Evolutionary conservation across 1,140 invertebrate species (phyloP), one percentile per base, ranked within the genome.

Genomic region (Drosophila willistoni): DNA sequence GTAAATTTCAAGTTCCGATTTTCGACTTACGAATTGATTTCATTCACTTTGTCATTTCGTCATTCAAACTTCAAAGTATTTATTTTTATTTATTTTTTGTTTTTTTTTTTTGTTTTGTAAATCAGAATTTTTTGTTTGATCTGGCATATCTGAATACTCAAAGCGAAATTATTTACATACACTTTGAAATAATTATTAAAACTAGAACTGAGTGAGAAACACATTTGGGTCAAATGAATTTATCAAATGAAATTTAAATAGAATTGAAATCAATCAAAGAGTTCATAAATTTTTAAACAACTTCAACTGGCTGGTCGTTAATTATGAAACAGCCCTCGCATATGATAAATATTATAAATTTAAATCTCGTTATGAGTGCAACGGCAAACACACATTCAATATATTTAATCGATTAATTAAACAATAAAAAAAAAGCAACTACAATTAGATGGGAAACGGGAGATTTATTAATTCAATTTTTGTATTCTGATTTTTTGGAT

Each of bases 391-490:
- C 17, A 51, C 19, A 51, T 72, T 83, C 68, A 73, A 78, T 42
- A 83, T 83, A 75, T 84, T 86, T 73, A 39, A 68, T 72, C 57
- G 66, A 81, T 86, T 85, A 85, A 85, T 85, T 85, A 82, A 70
- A 86, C 2, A 51, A 51, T 12, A 22, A 51, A 51, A 51, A 47
- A 47, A 12, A 51, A 22, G 3, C 22, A 4, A 74, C 55, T 85
- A 19, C 54, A 41, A 39, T n/a, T 66, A 54, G 12, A 39, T 42
- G 34, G 19, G 19, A 54, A 9, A 39, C 36, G 34, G 19, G 19
- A 51, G 44, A 51, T 51, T 51, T 51, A 51, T 51, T 51, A 51
- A 51, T 51, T 51, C 17, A 51, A 12, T 22, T 51, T 47, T 47
- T 47, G 7, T 2, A 19, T 9, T 17, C 6, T 47, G 44, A 51